phyloP scores from a whole-genome alignment of 2,797 vertebrate species.

The Pipistrellus kuhlii region DNA sequence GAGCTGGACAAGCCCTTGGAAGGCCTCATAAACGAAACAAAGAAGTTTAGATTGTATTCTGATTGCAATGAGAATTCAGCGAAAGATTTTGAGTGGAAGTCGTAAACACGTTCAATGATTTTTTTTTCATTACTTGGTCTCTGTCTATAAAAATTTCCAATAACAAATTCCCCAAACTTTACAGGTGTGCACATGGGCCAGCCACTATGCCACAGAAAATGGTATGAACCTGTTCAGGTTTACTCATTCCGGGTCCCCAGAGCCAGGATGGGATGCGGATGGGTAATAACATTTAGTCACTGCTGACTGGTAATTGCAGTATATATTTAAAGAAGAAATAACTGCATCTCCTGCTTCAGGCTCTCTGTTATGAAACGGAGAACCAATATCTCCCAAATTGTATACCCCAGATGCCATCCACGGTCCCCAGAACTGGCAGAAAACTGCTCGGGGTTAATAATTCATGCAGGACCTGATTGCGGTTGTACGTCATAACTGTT shows the following conservation, averaged over 20 bases:
- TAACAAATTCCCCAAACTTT: background rate
- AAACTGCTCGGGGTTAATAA: constrained; percentile 81
- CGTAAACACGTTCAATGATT: background rate
- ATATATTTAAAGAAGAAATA: constrained; percentile 81
- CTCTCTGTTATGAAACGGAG: constrained; percentile 68
- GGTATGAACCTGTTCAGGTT: background rate
- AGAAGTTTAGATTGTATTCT: background rate
- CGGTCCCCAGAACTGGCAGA: constrained; percentile 72
- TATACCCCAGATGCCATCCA: constrained; percentile 66
- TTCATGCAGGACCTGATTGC: constrained; percentile 73
- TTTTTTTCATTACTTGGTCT: constrained; percentile 34
- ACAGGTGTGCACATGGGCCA: background rate
- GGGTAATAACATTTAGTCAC: constrained; percentile 64
- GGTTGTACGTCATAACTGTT: constrained; percentile 70
- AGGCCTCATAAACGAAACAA: background rate
- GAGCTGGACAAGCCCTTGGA: background rate
- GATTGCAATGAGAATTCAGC: background rate
- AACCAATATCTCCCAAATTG: constrained; percentile 64
- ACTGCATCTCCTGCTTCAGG: constrained; percentile 74
- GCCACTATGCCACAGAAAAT: background rate
- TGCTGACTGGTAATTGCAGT: constrained; percentile 72
- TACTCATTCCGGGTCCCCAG: background rate
- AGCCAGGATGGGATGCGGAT: constrained; percentile 4
- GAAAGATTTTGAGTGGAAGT: background rate
- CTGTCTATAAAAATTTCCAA: constrained; percentile 11